A percentile compares a stretch with the other conserved stretches of the same genome.
phyloP scores from a whole-genome alignment of 1,140 invertebrate genomes.

The Tetragnatha versicolor region DNA sequence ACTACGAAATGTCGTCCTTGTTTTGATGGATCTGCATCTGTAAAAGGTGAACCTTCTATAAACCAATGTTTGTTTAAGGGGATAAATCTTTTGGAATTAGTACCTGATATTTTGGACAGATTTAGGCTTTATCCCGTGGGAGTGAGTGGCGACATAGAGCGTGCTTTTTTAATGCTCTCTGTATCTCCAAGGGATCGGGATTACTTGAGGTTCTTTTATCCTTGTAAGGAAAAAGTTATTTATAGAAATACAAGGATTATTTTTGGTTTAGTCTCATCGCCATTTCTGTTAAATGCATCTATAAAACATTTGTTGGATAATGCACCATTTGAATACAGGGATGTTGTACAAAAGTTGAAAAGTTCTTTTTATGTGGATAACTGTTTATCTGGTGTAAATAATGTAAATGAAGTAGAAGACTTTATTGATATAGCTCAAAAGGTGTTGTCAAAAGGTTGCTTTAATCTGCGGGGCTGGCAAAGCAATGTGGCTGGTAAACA shows the following conservation, averaged over 20 bases:
- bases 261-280: background rate
- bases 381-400: background rate
- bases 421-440: slow-evolving; percentile 4
- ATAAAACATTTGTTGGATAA: slow-evolving; percentile 6
- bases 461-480: slow-evolving; percentile 12
- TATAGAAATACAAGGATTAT: background rate
- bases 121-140: slow-evolving; percentile 62
- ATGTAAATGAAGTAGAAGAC: background rate
- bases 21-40: background rate
- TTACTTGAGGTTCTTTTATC: slow-evolving; percentile 25
- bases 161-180: slow-evolving; percentile 64
- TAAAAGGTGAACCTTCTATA: slow-evolving; percentile 28
- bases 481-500: slow-evolving; percentile 19
- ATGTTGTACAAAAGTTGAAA: background rate
- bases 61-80: slow-evolving; percentile 56
- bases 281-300: slow-evolving; percentile 2
- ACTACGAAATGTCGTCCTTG: background rate
- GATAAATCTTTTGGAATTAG: slow-evolving; percentile 61
- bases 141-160: slow-evolving; percentile 63
- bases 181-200: slow-evolving; percentile 40
- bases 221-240: background rate
- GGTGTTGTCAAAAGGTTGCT: slow-evolving; percentile 4
- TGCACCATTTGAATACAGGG: background rate
- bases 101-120: slow-evolving; percentile 61
- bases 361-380: background rate